Conservation (phyloP, 1,140 invertebrate genomes). For the Geopemphigus sp. region DNA sequence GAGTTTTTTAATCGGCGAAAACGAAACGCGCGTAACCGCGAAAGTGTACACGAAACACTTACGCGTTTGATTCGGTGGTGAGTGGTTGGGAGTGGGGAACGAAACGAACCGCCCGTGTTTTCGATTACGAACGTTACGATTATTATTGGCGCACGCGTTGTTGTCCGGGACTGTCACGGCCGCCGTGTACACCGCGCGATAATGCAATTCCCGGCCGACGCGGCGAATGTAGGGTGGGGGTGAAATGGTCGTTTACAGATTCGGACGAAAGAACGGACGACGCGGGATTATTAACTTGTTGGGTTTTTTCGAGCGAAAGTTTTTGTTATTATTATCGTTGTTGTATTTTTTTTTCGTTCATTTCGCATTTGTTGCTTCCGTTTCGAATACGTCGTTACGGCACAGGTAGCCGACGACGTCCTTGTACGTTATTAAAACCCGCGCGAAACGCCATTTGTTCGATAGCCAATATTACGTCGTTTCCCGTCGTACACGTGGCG, state of each 20-base stretch:
- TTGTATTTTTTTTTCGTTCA: not conserved
- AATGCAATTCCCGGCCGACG: conserved; percentile 13
- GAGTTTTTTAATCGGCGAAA: too few species aligned
- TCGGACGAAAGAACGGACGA: conserved; percentile 29
- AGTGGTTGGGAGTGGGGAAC: too few species aligned
- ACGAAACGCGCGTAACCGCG: too few species aligned
- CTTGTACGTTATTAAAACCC: conserved; percentile 18
- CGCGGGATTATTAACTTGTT: conserved; percentile 47
- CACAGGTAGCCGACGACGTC: not conserved
- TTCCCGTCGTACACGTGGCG: not conserved
- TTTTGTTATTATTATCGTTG: not conserved
- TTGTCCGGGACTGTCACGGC: too few species aligned
- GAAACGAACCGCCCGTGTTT: too few species aligned
- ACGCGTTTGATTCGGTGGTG: too few species aligned
- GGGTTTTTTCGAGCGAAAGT: conserved; percentile 32
- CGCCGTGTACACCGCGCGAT: conserved; percentile 13
- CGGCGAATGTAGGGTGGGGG: too few species aligned
- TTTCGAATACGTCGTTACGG: not conserved
- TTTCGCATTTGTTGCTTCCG: conserved; percentile 21
- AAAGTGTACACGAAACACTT: too few species aligned
- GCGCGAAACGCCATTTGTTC: too few species aligned
- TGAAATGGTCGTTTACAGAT: conserved; percentile 32
- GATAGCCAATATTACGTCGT: too few species aligned
- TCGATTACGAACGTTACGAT: too few species aligned
- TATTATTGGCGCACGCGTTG: not conserved